Evolutionary conservation across 2,797 vertebrate species (phyloP).

Genomic region (Coracias cyanogaster): DNA sequence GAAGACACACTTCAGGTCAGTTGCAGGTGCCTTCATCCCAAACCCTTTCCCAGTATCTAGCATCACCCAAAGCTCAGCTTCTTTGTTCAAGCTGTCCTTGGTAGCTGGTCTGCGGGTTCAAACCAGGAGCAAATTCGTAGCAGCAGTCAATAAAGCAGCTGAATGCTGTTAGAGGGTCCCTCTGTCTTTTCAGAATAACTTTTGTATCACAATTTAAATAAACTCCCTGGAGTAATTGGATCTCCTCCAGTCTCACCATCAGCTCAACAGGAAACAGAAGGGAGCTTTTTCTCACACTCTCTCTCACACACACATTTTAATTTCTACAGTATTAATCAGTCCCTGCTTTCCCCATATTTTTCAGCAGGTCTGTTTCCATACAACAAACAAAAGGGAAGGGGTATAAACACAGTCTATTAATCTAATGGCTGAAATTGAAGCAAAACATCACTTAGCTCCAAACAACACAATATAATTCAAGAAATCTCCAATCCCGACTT

Average conservation of each 20-base stretch:
- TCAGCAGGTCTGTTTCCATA: background rate
- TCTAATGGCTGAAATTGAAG: background rate
- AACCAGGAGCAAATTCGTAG: background rate
- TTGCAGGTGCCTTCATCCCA: background rate
- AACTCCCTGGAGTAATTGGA: background rate
- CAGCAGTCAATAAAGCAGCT: conserved; percentile 31
- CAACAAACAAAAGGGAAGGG: background rate
- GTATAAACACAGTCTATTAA: background rate
- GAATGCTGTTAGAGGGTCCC: background rate
- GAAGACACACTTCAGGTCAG: background rate
- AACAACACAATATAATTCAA: background rate
- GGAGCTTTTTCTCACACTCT: background rate
- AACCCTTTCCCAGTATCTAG: background rate
- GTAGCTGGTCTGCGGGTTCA: background rate
- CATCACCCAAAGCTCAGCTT: background rate
- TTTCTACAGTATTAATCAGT: background rate
- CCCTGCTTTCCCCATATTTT: background rate
- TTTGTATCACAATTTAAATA: background rate
- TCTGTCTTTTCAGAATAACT: background rate
- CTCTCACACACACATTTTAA: background rate
- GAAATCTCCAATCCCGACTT: background rate
- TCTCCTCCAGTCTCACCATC: conserved; percentile 6
- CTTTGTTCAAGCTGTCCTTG: background rate
- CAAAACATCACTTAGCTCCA: background rate
- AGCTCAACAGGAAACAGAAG: background rate